Evolutionary conservation across 2,888 invertebrate species (phyloP), one percentile per base, ranked within the genome.

Genomic region (Pristionchus arcanus): DNA sequence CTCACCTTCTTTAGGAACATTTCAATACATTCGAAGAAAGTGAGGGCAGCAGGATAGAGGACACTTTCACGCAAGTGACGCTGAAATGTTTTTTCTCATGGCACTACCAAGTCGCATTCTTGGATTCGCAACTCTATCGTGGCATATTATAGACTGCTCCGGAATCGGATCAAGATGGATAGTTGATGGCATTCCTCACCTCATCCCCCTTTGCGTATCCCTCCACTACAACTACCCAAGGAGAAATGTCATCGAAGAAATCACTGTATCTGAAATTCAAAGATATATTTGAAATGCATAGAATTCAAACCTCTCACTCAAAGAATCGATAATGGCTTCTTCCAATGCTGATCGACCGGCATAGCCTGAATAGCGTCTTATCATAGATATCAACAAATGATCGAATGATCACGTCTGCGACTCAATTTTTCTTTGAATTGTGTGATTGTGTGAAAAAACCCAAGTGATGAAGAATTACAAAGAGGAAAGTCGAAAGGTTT

Each of bases 21-120:
- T 9, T 85, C 84, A 85, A 85, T 85, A 31, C 84, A 85, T 37
- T 85, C 84, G 37, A 85, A 85, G 84, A 85, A 85, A 34, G 84
- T 59, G 84, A 85, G 55, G 0, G 84, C 84, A 19, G 84, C 55
- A 9, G 84, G 84, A 11, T 85, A 85, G 59, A 85, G 59, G 16
- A 85, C 84, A 31, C 31, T 31, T 34, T 85, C 84, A 11, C 84
- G 84, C 1, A 85, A 34, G 21, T 85, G 84, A 59, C 59, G 59
- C 84, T 85, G 25, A 85, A 85, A 81, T 28, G 4, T 16, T 5
- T 28, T 13, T 31, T 34, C 3, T 71, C 71, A 34, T 15, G 15
- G 9, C 0, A 34, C 31, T 37, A 37, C 42, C 49, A 81, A 25
- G 5, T 7, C 49, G 25, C 13, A 49, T 42, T n/a, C 25, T 74